Percentiles rank a stretch among this genome's conserved stretches.
Conservation (phyloP, 2,113 vertebrate species). For the Petaurus breviceps region DNA sequence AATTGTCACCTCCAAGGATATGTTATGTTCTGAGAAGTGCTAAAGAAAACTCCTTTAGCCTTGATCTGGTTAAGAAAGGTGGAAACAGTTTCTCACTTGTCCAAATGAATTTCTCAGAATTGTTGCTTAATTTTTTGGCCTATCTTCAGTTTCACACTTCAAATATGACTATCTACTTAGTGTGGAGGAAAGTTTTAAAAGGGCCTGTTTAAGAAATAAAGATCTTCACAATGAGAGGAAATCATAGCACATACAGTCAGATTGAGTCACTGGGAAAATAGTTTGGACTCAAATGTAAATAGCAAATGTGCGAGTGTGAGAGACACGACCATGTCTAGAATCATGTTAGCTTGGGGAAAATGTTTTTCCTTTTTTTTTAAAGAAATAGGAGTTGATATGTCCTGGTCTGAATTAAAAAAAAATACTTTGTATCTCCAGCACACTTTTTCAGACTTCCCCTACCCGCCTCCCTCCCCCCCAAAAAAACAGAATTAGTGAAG, state of each 20-base stretch:
- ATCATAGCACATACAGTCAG: background rate
- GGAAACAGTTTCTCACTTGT: background rate
- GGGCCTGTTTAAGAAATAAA: background rate
- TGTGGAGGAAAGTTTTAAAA: background rate
- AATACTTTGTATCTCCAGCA: background rate
- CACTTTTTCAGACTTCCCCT: background rate
- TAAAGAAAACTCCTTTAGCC: background rate
- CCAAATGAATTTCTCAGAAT: background rate
- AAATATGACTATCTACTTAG: background rate
- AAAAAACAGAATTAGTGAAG: too few relatives aligned
- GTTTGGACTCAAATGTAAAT: background rate
- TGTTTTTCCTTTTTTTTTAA: background rate
- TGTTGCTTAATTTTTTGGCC: background rate
- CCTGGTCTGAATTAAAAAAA: background rate
- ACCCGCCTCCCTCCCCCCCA: too few relatives aligned
- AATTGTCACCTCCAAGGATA: background rate
- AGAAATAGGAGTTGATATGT: background rate
- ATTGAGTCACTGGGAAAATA: background rate
- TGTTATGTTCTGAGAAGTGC: background rate
- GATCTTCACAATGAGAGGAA: background rate
- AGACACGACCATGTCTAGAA: background rate
- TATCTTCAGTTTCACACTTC: background rate
- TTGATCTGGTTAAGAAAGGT: background rate
- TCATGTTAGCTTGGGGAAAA: background rate
- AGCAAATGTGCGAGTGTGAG: background rate